Conservation (phyloP, 2,797 vertebrate genomes). For the Bucorvus abyssinicus region DNA sequence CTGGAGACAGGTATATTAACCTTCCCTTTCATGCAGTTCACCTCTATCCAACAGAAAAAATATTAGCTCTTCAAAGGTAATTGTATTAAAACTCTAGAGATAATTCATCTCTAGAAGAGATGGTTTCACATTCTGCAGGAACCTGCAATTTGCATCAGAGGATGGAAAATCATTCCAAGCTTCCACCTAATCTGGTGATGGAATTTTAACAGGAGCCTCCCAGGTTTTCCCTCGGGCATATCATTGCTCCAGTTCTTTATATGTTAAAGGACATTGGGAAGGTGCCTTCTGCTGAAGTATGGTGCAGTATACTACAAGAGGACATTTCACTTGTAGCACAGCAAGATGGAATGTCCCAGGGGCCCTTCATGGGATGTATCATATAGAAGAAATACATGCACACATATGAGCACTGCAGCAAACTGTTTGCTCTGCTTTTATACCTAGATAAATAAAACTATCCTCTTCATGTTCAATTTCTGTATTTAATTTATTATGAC, state of each 20-base stretch:
- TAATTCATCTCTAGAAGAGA: neutral
- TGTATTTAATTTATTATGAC: neutral
- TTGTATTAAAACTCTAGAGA: neutral
- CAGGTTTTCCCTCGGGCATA: neutral
- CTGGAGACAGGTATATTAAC: neutral
- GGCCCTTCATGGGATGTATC: neutral
- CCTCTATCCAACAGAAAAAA: neutral
- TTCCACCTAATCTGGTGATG: constrained; percentile 8
- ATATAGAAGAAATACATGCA: neutral
- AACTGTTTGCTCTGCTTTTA: constrained; percentile 15
- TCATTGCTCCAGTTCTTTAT: neutral
- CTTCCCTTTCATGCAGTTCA: neutral
- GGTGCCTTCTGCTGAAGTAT: neutral
- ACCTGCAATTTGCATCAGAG: neutral
- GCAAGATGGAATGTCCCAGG: constrained; percentile 17
- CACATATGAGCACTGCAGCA: neutral
- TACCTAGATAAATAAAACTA: neutral
- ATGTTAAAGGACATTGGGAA: constrained; percentile 28
- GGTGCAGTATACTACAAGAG: neutral
- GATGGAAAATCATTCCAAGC: constrained; percentile 2
- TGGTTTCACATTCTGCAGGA: neutral
- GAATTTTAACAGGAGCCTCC: constrained; percentile 35
- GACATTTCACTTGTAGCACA: constrained; percentile 9
- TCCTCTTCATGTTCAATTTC: neutral
- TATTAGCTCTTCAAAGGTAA: neutral